Evolutionary conservation across 92 coral and sea anemone species (phyloP).

Genomic region (Zoanthus sociatus): DNA sequence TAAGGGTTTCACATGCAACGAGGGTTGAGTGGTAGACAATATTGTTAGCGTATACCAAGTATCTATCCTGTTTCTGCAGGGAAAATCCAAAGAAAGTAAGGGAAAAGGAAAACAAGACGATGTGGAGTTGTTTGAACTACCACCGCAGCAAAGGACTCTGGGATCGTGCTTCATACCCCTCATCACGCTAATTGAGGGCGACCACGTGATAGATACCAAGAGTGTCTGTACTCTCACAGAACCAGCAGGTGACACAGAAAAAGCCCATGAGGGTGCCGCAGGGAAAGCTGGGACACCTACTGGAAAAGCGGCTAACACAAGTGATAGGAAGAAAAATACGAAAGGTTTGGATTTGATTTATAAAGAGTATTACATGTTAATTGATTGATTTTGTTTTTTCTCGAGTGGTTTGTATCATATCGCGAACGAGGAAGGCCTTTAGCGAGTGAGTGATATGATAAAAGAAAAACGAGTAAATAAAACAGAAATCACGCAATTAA

Average conservation of each 20-base stretch:
- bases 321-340: conserved; percentile 74
- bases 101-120: conserved; percentile 87
- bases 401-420: too few relatives aligned
- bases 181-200: conserved; percentile 85
- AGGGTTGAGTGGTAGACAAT: too few relatives aligned
- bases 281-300: conserved; percentile 32
- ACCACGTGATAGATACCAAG: conserved; percentile 65
- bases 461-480: too few relatives aligned
- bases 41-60: too few relatives aligned
- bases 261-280: conserved; percentile 35
- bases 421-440: too few relatives aligned
- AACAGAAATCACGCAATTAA: too few relatives aligned
- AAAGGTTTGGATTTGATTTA: conserved; percentile 65
- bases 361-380: too few relatives aligned
- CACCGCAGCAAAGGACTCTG: conserved; percentile 75
- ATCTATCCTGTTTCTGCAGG: conserved; percentile 30
- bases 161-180: conserved; percentile 85
- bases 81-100: conserved; percentile 80
- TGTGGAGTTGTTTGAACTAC: conserved; percentile 90
- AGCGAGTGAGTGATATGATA: too few relatives aligned
- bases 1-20: too few relatives aligned
- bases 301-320: conserved; percentile 60
- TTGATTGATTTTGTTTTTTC: too few relatives aligned
- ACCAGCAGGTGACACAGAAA: conserved; percentile 39
- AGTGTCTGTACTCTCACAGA: conserved; percentile 73